Evolutionary conservation across 2,797 vertebrate genomes (phyloP).

Genomic region (Epinephelus coioides): DNA sequence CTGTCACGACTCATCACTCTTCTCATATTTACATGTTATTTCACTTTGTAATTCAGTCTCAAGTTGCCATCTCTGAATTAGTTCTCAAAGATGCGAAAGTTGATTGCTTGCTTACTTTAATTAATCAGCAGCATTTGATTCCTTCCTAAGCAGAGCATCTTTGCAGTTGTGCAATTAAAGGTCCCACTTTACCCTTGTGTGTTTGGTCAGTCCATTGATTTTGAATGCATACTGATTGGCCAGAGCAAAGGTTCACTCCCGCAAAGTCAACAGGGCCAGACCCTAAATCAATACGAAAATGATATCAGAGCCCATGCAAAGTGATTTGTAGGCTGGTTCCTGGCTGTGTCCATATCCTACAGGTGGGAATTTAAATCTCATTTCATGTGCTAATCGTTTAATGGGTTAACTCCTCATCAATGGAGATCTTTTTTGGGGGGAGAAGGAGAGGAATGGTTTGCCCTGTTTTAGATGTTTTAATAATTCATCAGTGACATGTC

Average conservation of each 20-base stretch:
- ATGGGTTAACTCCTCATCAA: conserved; percentile 62
- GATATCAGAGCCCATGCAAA: conserved; percentile 36
- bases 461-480: conserved; percentile 78
- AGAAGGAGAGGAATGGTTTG: conserved; percentile 40
- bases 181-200: conserved; percentile 27
- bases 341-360: conserved; percentile 11
- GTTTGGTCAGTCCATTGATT: conserved; percentile 57
- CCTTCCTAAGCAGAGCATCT: conserved; percentile 6
- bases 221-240: conserved; percentile 42
- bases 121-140: conserved; percentile 36
- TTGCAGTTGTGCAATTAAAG: conserved; percentile 31
- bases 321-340: conserved; percentile 47
- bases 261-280: conserved; percentile 48
- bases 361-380: conserved; percentile 46
- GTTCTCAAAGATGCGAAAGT: conserved; percentile 24
- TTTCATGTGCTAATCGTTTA: conserved; percentile 36
- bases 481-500: conserved; percentile 84
- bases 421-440: conserved; percentile 49
- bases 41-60: conserved; percentile 37
- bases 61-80: conserved; percentile 20
- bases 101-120: conserved; percentile 31
- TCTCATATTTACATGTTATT: conserved; percentile 48
- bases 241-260: conserved; percentile 32
- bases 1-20: conserved; percentile 33
- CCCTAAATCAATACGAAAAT: conserved; percentile 63